Base-by-base conservation (phyloP, 2,113 vertebrate genomes). In the Ciconia stormi region DNA sequence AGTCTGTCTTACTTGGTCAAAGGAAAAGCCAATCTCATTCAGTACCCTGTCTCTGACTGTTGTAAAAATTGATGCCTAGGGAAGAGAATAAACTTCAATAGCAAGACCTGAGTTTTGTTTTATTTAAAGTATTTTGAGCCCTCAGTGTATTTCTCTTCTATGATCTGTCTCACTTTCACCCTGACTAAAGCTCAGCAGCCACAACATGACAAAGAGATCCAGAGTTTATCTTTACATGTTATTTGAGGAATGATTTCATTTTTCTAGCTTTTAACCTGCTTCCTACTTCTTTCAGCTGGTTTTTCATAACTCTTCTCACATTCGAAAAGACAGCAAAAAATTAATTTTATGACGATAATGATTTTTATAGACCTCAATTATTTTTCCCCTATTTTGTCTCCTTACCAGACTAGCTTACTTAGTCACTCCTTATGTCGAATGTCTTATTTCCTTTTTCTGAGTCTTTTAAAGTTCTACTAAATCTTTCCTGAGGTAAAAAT, bases 271-370 rank as follows among this genome's bases (percentile, higher is more conserved):
- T 82, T 34, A 38, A n/a, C 5, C 19, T 49, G 3, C 9, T 78
- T 92, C 10, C 10, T 56, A 10, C 18, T 74, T 92, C 16, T 82
- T 85, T 53, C 21, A 46, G 4, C 7, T 46, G 11, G 1, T 58
- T 6, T 58, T 74, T 65, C 10, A 3, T 22, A 65, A 62, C 69
- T 84, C 2, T 76, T 86, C 9, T 49, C 62, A 11, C 19, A 49
- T 38, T 66, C 52, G 13, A 78, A 78, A 84, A 83, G 13, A 71
- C 7, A 74, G 5, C 0, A 25, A 76, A 65, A 87, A 59, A 7
- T 2, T 7, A n/a, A 34, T 36, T 69, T 29, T n/a, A 27, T 17
- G 1, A 27, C 0, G 2, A 7, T n/a, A 16, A 38, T 46, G 2
- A 19, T 55, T 71, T 85, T 82, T 40, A 36, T 71, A 63, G 9